A percentile compares a stretch with the other conserved stretches of the same genome.
Evolutionary conservation across 2,888 invertebrate genomes (phyloP).

Genomic region (Adelphocoris suturalis): DNA sequence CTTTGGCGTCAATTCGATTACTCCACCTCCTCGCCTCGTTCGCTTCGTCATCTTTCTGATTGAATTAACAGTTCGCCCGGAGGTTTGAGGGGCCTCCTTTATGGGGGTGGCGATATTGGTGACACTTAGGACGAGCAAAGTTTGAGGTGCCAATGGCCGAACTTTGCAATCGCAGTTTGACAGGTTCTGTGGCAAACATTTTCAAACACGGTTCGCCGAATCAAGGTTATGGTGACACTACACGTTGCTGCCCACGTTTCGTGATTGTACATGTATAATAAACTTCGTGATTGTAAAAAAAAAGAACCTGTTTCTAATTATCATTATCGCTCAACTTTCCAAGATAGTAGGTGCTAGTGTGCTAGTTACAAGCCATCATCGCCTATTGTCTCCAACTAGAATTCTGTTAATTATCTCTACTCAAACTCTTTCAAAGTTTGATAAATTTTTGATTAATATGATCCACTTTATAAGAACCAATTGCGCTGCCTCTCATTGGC

Average conservation of each 20-base stretch:
- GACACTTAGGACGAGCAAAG: neutral
- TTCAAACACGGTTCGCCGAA: neutral
- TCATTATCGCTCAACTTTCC: too few relatives aligned
- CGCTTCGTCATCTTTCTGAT: conserved; percentile 36
- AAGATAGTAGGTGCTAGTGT: too few relatives aligned
- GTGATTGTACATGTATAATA: neutral
- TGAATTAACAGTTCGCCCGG: conserved; percentile 13
- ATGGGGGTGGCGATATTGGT: neutral
- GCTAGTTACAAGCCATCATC: too few relatives aligned
- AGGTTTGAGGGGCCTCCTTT: conserved; percentile 8
- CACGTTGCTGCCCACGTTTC: neutral
- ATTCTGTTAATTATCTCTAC: too few relatives aligned
- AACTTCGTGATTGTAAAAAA: too few relatives aligned
- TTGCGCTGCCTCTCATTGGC: too few relatives aligned
- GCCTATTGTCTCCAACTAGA: too few relatives aligned
- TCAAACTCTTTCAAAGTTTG: too few relatives aligned
- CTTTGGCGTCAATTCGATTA: conserved; percentile 41
- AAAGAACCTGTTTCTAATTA: too few relatives aligned
- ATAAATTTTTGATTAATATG: too few relatives aligned
- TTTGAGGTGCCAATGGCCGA: neutral
- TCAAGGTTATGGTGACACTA: neutral
- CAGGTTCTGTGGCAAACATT: neutral
- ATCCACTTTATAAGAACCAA: too few relatives aligned
- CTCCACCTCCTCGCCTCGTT: neutral
- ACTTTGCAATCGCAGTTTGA: neutral